Percentiles rank a stretch among this genome's conserved stretches.
phyloP scores from a whole-genome alignment of 2,113 vertebrate species.

The Psittacula cyanocephala region DNA sequence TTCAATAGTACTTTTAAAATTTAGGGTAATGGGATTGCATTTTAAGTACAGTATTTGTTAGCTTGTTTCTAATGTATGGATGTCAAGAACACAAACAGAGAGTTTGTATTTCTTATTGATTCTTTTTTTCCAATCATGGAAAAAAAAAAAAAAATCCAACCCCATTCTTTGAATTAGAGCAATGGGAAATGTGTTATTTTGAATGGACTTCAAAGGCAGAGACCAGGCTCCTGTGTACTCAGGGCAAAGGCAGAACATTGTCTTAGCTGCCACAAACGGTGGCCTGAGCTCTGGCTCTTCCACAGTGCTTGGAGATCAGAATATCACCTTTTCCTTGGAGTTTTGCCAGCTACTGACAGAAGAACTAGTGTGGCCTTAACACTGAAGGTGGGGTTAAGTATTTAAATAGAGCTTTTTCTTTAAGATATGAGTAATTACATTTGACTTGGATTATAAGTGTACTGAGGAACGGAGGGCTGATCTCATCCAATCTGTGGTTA shows the following conservation, averaged over 20 bases:
- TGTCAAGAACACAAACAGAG: conserved; percentile 69
- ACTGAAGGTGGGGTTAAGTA: neutral
- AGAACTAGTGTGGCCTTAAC: neutral
- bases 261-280: neutral
- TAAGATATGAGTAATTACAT: neutral
- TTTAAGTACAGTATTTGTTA: conserved; percentile 72
- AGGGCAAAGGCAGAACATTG: neutral
- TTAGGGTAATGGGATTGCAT: conserved; percentile 80
- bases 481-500: neutral
- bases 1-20: conserved; percentile 80
- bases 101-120: conserved; percentile 51
- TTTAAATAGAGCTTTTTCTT: neutral
- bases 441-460: neutral
- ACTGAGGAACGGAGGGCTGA: neutral
- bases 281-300: neutral
- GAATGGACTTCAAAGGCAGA: neutral
- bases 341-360: neutral
- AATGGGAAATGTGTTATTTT: neutral
- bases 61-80: conserved; percentile 77
- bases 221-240: rapidly evolving
- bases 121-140: conserved; percentile 11
- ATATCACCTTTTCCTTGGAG: neutral
- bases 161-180: neutral
- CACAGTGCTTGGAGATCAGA: neutral
- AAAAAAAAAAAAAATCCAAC: neutral